A percentile compares a stretch with the other conserved stretches of the same genome.
These are phyloP conservation scores for Leptinotarsa defecta DNA, from an alignment of 1,140 invertebrate genomes.

Conservation along the genomic window DNA sequence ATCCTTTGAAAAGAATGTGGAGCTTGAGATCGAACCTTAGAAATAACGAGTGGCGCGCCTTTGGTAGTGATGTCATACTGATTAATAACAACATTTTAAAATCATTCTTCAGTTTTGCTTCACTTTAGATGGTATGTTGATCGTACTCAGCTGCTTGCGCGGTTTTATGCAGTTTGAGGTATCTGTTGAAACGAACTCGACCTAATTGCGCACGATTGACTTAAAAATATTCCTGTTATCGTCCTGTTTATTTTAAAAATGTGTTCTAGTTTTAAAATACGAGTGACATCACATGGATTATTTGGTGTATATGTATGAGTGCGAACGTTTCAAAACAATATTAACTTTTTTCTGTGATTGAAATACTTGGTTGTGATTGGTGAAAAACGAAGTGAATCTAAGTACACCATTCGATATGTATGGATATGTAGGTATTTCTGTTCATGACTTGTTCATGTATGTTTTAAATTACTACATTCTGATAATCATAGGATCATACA, in stretches of 20 bases:
- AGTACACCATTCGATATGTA: neutral
- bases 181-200: neutral
- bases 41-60: slow-evolving; percentile 6
- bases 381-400: too few relatives aligned
- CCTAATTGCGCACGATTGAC: slow-evolving; percentile 4
- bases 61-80: slow-evolving; percentile 16
- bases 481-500: too few relatives aligned
- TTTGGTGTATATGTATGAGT: neutral
- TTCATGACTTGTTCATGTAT: too few relatives aligned
- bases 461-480: too few relatives aligned
- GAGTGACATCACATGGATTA: neutral
- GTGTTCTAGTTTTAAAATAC: too few relatives aligned
- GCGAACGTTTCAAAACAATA: neutral
- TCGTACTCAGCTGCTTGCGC: neutral
- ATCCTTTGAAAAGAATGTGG: slow-evolving; percentile 1
- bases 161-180: neutral
- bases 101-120: slow-evolving; percentile 16
- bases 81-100: slow-evolving; percentile 18
- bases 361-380: too few relatives aligned
- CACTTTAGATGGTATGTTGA: neutral
- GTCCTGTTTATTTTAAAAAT: neutral
- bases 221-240: neutral
- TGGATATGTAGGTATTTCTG: slow-evolving; percentile 18
- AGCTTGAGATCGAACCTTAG: neutral
- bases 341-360: too few relatives aligned